Conservation (phyloP, 2,113 vertebrate species). For the Chrysemys picta region DNA sequence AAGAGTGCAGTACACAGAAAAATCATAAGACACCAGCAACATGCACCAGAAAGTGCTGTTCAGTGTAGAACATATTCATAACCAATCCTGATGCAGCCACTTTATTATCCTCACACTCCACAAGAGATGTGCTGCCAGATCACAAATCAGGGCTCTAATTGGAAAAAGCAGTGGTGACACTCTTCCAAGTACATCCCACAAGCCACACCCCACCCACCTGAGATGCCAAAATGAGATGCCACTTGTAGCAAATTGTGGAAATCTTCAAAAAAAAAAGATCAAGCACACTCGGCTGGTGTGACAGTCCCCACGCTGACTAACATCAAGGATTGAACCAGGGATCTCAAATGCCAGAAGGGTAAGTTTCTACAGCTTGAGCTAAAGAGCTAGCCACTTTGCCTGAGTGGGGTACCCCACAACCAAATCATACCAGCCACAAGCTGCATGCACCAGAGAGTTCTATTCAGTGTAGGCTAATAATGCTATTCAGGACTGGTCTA, state of each 20-base stretch:
- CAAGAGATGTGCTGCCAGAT: background rate
- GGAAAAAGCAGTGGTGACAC: background rate
- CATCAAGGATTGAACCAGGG: background rate
- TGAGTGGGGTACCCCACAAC: background rate
- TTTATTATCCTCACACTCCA: background rate
- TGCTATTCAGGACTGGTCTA: background rate
- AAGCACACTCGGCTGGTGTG: background rate
- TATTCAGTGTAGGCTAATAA: background rate
- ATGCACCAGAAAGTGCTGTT: background rate
- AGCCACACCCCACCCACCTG: background rate
- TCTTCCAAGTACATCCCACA: fast-evolving
- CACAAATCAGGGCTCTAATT: background rate
- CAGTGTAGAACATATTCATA: slow-evolving; percentile 5
- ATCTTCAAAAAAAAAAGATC: background rate
- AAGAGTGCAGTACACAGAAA: background rate
- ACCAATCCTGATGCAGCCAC: background rate
- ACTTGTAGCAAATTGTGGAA: background rate
- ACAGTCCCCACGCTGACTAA: background rate
- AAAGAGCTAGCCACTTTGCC: background rate
- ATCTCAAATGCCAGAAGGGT: background rate
- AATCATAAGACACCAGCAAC: background rate
- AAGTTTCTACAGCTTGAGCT: background rate
- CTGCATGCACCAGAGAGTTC: background rate
- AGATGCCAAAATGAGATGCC: background rate
- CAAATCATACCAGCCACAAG: background rate